These are phyloP conservation scores for Harpalus rubripes DNA, from an alignment of 2,888 invertebrate genomes.

Conservation along the genomic window DNA sequence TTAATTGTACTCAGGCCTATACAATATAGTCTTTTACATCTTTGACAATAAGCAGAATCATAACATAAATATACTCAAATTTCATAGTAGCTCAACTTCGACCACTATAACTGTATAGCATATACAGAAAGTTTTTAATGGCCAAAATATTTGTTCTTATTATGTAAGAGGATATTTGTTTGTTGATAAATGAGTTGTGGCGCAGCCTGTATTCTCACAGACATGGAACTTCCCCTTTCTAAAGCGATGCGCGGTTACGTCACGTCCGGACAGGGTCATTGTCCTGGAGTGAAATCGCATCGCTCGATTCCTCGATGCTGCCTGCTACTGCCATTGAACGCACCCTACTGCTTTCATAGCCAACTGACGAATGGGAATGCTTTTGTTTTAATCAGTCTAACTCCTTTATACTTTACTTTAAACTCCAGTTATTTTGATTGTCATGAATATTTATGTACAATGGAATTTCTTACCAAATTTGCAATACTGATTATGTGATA, in stretches of 20 bases:
- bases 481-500: not conserved
- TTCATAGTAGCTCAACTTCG: too few relatives aligned
- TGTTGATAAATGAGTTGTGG: not conserved
- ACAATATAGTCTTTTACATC: too few relatives aligned
- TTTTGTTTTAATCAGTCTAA: constrained; percentile 3
- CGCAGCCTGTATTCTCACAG: not conserved
- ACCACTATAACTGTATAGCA: too few relatives aligned
- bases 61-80: too few relatives aligned
- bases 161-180: not conserved
- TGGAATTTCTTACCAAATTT: not conserved
- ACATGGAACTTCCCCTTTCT: constrained; percentile 57
- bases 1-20: too few relatives aligned
- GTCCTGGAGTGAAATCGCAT: constrained; percentile 47
- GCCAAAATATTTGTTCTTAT: too few relatives aligned
- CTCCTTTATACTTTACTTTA: not conserved
- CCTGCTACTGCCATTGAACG: not conserved
- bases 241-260: constrained; percentile 59
- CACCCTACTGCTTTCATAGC: not conserved
- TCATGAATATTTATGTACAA: not conserved
- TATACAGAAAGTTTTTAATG: too few relatives aligned
- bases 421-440: not conserved
- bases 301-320: not conserved
- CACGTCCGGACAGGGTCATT: constrained; percentile 58
- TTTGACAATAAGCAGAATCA: too few relatives aligned
- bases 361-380: not conserved